These are phyloP conservation scores for Lanius ludovicianus DNA, from an alignment of 2,113 vertebrate species.

Conservation along the genomic window DNA sequence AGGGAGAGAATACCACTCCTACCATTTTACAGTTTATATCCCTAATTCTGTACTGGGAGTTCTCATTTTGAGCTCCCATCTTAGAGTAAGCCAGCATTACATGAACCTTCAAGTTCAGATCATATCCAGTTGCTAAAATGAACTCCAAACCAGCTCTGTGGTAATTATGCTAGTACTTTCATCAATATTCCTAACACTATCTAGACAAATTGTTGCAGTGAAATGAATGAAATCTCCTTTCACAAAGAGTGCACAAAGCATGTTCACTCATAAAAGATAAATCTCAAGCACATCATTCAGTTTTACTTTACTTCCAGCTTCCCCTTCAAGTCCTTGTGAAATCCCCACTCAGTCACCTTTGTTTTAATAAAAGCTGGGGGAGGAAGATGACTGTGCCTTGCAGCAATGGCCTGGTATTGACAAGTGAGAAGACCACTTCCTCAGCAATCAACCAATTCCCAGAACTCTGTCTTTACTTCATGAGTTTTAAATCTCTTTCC, in stretches of 20 bases:
- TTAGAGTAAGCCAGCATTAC: background rate
- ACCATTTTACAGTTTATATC: background rate
- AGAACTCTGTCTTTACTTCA: background rate
- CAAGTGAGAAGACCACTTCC: background rate
- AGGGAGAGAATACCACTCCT: background rate
- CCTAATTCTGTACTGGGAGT: background rate
- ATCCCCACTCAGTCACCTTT: background rate
- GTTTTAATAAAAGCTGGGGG: background rate
- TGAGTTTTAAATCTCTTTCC: background rate
- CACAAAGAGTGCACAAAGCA: background rate
- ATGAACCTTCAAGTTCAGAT: background rate
- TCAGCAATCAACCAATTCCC: background rate
- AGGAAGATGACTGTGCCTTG: background rate
- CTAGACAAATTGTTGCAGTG: background rate
- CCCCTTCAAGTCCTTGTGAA: background rate
- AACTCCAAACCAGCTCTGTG: background rate
- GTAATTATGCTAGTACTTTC: background rate
- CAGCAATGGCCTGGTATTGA: background rate
- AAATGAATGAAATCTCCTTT: background rate
- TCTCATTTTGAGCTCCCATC: background rate
- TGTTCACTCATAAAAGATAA: background rate
- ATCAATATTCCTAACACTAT: background rate
- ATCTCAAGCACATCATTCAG: background rate
- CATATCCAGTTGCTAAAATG: background rate
- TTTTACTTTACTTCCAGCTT: background rate